A percentile compares a stretch with the other conserved stretches of the same genome.
Evolutionary conservation across 2,797 vertebrate genomes (phyloP).

Genomic region (Cryptoprocta ferox): DNA sequence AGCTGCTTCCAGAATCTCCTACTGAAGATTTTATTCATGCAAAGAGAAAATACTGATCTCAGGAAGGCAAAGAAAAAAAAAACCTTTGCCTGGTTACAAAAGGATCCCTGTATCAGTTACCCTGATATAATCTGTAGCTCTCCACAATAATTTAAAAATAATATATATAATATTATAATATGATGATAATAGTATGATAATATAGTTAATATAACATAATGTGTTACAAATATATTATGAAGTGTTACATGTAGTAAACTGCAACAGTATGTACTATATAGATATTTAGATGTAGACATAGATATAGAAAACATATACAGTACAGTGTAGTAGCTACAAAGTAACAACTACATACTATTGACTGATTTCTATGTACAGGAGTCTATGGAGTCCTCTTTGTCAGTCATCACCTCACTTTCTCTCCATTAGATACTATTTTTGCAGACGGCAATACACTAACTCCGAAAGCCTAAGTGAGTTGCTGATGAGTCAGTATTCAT

Average conservation of each 20-base stretch:
- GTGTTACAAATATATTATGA: background rate
- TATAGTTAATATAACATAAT: background rate
- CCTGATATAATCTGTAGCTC: background rate
- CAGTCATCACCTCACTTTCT: background rate
- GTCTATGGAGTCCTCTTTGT: background rate
- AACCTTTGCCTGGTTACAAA: background rate
- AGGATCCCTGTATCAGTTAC: background rate
- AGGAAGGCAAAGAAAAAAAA: background rate
- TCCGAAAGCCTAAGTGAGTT: background rate
- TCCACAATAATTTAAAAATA: background rate
- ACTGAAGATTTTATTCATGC: background rate
- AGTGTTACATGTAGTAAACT: background rate
- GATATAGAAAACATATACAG: background rate
- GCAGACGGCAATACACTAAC: background rate
- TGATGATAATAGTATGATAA: background rate
- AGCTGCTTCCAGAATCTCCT: background rate
- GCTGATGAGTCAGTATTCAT: background rate
- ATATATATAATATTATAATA: background rate
- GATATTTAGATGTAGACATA: background rate
- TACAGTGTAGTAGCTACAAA: background rate
- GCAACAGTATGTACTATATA: background rate
- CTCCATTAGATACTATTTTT: background rate
- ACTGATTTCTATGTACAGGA: background rate
- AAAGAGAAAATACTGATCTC: background rate
- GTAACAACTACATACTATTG: accelerated